Evolutionary conservation across 2,113 vertebrate genomes (phyloP), one percentile per base, ranked within the genome.

Genomic region (Serilophus lunatus): DNA sequence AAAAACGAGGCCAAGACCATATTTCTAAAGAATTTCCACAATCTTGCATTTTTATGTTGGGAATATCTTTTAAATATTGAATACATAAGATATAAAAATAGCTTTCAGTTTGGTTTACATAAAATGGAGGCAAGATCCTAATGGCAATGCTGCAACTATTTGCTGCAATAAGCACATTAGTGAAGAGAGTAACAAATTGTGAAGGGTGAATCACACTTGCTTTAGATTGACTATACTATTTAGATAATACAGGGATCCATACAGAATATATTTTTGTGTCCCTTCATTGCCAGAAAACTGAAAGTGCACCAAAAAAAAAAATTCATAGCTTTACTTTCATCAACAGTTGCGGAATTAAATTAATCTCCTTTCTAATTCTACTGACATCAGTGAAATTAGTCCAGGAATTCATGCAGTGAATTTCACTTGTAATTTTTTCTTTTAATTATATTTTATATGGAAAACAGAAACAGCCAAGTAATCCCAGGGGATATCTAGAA

Each of bases 1-100:
- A 72, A 89, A 93, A 90, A 25, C 44, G 92, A 84, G 35, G 69
- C 56, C 65, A 95, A 89, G 53, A n/a, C 49, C 20, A 7, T 91
- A 76, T 95, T 93, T 95, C 61, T 87, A 53, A 64, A 57, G 53
- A 75, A 72, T 92, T 92, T 89, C 83, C 69, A 53, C 26, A 53
- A 69, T 76, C n/a, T 71, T 57, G 35, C 44, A 45, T 86, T 96
- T 92, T 84, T 63, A 87, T 82, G 31, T 49, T 24, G 51, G 38
- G 94, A 89, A 81, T 86, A 31, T 59, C 40, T 88, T 90, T 78
- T 42, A 81, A 75, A 66, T 91, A 49, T 71, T 64, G 38, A 82
- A 60, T 68, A 71, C 13, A 23, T 35, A n/a, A 82, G 59, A 66
- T 28, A 47, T 71, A 68, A 95, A 94, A 88, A 49, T 75, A 91